Evolutionary conservation across 2,113 vertebrate species (phyloP).

Genomic region (Alexandromys fortis): DNA sequence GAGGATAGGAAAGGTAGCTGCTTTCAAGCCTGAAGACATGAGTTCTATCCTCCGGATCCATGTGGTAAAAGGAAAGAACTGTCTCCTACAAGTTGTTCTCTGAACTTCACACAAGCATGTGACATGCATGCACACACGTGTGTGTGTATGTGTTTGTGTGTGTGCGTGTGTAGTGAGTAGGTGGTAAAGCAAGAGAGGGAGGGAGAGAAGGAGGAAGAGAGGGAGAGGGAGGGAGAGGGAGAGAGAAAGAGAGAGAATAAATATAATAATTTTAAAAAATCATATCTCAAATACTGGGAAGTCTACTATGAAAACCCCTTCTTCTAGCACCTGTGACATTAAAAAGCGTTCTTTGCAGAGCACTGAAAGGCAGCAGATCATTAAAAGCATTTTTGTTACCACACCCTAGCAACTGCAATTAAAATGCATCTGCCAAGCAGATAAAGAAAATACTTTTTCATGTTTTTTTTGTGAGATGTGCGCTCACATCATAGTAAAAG

Average conservation of each 20-base stretch:
- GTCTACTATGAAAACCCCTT: conserved; percentile 14
- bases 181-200: no score
- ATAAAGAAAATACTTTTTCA: conserved; percentile 1
- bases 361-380: not conserved
- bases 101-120: not conserved
- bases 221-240: not conserved
- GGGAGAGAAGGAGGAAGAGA: not conserved
- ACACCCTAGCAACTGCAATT: conserved; percentile 24
- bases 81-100: not conserved
- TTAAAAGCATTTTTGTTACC: conserved; percentile 36
- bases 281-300: conserved; percentile 23
- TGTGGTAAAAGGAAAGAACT: not conserved
- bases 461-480: conserved; percentile 22
- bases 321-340: conserved; percentile 2
- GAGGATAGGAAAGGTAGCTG: no score
- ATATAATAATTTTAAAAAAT: not conserved
- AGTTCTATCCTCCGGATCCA: not conserved
- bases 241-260: not conserved
- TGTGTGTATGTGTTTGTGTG: not conserved
- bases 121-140: not conserved
- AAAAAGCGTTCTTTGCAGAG: conserved; percentile 29
- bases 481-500: conserved; percentile 35
- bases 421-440: conserved; percentile 43
- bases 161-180: not conserved
- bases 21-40: not conserved